Evolutionary conservation across 2,113 vertebrate species (phyloP).

Genomic region (Uropsilus gracilis): DNA sequence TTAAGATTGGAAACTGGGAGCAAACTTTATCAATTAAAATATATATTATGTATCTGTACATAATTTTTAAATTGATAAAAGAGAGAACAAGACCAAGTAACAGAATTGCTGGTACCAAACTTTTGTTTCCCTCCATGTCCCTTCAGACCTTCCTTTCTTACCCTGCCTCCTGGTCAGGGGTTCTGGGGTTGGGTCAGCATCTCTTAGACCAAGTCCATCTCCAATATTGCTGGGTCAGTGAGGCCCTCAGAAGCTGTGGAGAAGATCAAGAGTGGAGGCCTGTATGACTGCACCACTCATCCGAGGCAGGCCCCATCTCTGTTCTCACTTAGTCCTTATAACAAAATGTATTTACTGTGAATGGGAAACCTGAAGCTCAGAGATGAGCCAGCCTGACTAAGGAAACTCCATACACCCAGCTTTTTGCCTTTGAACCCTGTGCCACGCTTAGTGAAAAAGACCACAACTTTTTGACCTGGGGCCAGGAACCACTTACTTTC

Average conservation of each 20-base stretch:
- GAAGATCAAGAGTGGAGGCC: neutral
- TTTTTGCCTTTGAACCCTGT: neutral
- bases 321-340: neutral
- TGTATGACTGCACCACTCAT: neutral
- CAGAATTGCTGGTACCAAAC: neutral
- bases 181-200: neutral
- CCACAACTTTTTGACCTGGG: neutral
- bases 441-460: neutral
- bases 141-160: neutral
- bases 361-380: neutral
- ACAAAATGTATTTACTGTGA: rapidly evolving
- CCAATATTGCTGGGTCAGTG: neutral
- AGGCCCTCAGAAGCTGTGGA: neutral
- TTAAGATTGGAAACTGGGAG: neutral
- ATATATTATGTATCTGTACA: too few relatives aligned
- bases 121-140: neutral
- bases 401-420: neutral
- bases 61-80: neutral
- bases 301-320: neutral
- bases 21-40: neutral
- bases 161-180: neutral
- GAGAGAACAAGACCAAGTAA: neutral
- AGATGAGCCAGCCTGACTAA: neutral
- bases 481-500: neutral
- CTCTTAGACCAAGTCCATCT: neutral